Evolutionary conservation across 2,888 invertebrate genomes (phyloP), one percentile per base, ranked within the genome.

Genomic region (Lithophane leautieri): DNA sequence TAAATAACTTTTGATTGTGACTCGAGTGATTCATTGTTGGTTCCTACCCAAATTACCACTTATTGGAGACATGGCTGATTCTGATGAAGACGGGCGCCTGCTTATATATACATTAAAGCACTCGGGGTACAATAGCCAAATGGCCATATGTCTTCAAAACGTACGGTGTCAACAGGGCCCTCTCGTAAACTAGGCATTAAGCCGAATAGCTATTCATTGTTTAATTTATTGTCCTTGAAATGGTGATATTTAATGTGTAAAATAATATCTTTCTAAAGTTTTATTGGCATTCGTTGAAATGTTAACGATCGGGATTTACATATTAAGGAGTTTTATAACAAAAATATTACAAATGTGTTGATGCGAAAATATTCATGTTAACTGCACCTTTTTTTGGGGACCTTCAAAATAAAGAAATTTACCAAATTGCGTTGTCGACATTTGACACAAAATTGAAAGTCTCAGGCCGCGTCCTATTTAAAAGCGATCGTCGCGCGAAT

Each of bases 101-200:
- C 34, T 34, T 34, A 34, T 34, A 34, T 3, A 62, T 78, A 67
- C 62, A 76, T 52, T 77, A 82, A 44, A 42, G 58, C 54, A 34
- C 56, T 16, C 25, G 19, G 4, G 8, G n/a, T n/a, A 69, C 58
- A 78, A 79, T 63, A 52, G n/a, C 4, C 44, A 47, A 65, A 69
- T 42, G 34, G 22, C 19, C 78, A 69, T 79, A 77, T 40, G 47
- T 79, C 78, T 77, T 65, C 54, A 60, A 78, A 82, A 82, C 34
- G 28, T 52, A 65, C 58, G 82, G 11, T 44, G 78, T 54, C 78
- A 69, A 69, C 69, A 56, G 22, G 4, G 75, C 11, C 12, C 22
- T 34, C 47, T 40, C 47, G 6, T 69, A 47, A 28, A 54, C 47
- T 47, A 22, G n/a, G 25, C 25, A 25, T 40, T 14, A 50, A 54